Percentiles rank a stretch among this genome's conserved stretches.
phyloP scores from a whole-genome alignment of 2,888 invertebrate species.

The Meiosimyza decipiens region DNA sequence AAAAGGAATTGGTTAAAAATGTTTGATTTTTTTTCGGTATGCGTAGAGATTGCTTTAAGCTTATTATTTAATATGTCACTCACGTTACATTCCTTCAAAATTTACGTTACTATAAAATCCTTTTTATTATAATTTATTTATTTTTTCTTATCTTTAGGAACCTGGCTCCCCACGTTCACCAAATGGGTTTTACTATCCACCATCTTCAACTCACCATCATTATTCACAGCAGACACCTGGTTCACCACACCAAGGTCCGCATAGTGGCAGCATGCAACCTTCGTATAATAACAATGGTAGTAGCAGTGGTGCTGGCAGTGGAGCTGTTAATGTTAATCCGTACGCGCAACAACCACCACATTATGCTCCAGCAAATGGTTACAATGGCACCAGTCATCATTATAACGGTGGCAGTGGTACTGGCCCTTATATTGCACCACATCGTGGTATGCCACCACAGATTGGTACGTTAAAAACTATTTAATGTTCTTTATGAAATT shows the following conservation, averaged over 20 bases:
- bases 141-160: slow-evolving; percentile 52
- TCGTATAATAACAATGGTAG: slow-evolving; percentile 55
- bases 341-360: slow-evolving; percentile 62
- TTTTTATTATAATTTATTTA: slow-evolving; percentile 21
- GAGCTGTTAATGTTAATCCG: slow-evolving; percentile 44
- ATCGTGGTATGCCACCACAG: slow-evolving; percentile 65
- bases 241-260: slow-evolving; percentile 56
- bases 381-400: slow-evolving; percentile 62
- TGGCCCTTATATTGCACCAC: slow-evolving; percentile 64
- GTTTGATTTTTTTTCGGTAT: neutral
- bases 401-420: slow-evolving; percentile 63
- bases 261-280: slow-evolving; percentile 41
- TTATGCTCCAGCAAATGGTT: slow-evolving; percentile 48
- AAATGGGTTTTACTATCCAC: slow-evolving; percentile 67
- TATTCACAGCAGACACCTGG: slow-evolving; percentile 60
- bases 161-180: slow-evolving; percentile 66
- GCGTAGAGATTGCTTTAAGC: neutral
- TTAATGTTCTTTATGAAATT: too few species aligned
- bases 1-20: neutral
- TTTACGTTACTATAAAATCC: neutral
- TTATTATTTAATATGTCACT: neutral
- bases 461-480: slow-evolving; percentile 55
- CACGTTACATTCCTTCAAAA: neutral
- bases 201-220: slow-evolving; percentile 65
- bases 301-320: slow-evolving; percentile 45